These are phyloP conservation scores for Propithecus coquereli DNA, from an alignment of 2,113 vertebrate genomes.

Conservation along the genomic window DNA sequence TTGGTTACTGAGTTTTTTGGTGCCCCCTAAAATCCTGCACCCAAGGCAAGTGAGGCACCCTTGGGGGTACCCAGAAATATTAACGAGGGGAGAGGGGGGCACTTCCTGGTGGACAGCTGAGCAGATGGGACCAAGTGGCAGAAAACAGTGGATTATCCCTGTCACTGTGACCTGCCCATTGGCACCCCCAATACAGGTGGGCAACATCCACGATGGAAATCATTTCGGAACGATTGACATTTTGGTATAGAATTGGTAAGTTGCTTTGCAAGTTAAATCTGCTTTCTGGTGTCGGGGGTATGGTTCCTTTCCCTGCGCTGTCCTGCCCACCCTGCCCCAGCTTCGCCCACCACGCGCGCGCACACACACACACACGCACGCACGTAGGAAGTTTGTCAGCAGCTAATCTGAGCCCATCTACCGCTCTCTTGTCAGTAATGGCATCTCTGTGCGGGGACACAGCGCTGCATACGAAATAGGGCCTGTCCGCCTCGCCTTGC, in stretches of 20 bases:
- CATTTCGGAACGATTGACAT: neutral
- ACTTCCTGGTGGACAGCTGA: accelerated
- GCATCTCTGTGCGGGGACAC: conserved; percentile 58
- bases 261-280: neutral
- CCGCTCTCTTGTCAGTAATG: conserved; percentile 19
- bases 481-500: conserved; percentile 63
- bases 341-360: too few relatives aligned
- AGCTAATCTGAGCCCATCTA: conserved; percentile 18
- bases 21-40: neutral
- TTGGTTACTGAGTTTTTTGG: neutral
- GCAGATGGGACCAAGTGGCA: neutral
- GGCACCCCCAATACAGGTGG: accelerated
- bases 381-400: conserved; percentile 23
- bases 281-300: neutral
- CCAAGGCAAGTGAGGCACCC: neutral
- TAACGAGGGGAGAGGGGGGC: accelerated
- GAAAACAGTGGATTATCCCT: neutral
- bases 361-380: too few relatives aligned
- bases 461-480: conserved; percentile 68
- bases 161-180: accelerated
- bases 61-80: neutral
- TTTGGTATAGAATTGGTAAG: neutral
- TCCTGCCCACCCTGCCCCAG: neutral
- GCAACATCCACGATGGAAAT: too few relatives aligned
- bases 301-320: neutral